These are phyloP conservation scores for Yponomeuta cagnagella DNA, from an alignment of 2,888 invertebrate genomes.

Conservation along the genomic window DNA sequence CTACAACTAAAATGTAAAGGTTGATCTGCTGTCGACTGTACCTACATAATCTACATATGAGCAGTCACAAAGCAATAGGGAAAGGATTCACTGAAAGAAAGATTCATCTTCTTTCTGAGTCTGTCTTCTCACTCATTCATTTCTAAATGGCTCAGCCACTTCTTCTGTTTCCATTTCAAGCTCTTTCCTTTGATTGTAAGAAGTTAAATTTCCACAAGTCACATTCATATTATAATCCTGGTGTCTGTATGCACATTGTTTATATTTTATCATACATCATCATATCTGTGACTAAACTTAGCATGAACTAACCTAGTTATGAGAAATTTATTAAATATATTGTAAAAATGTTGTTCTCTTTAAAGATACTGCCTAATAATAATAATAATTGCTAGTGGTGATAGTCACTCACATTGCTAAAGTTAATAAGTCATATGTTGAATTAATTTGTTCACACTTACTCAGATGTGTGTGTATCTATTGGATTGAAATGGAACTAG, in stretches of 20 bases:
- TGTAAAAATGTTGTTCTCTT: slow-evolving; percentile 47
- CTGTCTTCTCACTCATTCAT: not conserved
- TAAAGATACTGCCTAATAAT: slow-evolving; percentile 53
- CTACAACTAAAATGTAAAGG: too few species aligned
- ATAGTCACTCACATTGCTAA: slow-evolving; percentile 42
- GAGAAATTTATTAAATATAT: not conserved
- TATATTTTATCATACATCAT: not conserved
- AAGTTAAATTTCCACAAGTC: not conserved
- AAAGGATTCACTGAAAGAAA: too few species aligned
- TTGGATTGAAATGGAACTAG: not conserved
- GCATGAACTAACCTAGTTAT: not conserved
- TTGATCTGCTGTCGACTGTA: too few species aligned
- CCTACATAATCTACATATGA: slow-evolving; percentile 24
- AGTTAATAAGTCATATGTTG: slow-evolving; percentile 51
- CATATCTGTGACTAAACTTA: not conserved
- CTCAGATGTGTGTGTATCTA: not conserved
- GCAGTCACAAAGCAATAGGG: slow-evolving; percentile 23
- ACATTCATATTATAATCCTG: not conserved
- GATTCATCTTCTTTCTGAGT: not conserved
- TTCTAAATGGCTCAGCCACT: not conserved
- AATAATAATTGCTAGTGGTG: slow-evolving; percentile 46
- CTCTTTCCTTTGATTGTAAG: not conserved
- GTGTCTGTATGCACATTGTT: not conserved
- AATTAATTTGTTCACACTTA: slow-evolving; percentile 22
- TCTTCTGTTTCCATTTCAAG: not conserved